phyloP scores from a whole-genome alignment of 1,140 invertebrate species.

The Tetramorium alpestre region DNA sequence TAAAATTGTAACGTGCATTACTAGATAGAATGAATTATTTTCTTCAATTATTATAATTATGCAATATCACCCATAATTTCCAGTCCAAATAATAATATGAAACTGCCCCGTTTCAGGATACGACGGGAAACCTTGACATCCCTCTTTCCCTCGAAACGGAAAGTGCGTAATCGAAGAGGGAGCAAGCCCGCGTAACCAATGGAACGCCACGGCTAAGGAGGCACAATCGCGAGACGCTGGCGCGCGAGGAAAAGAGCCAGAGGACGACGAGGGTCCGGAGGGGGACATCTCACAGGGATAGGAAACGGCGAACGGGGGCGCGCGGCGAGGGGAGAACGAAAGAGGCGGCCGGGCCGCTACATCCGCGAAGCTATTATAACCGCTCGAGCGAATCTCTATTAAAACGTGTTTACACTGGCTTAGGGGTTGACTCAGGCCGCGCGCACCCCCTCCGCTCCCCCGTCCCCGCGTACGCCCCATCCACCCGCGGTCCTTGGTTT shows the following conservation, averaged over 20 bases:
- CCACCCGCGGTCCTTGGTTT: conserved; percentile 76
- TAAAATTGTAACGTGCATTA: background rate
- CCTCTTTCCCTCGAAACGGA: background rate
- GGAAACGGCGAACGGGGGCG: background rate
- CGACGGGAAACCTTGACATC: conserved; percentile 1
- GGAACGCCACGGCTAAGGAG: conserved; percentile 25
- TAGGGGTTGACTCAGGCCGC: conserved; percentile 85
- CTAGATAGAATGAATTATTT: background rate
- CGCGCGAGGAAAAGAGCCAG: conserved; percentile 64
- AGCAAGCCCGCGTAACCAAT: conserved; percentile 17
- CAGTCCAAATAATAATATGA: background rate
- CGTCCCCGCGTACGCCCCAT: background rate
- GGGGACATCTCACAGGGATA: conserved; percentile 7
- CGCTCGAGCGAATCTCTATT: conserved; percentile 87
- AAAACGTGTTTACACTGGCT: conserved; percentile 87
- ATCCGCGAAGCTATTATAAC: conserved; percentile 86
- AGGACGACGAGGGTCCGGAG: conserved; percentile 61
- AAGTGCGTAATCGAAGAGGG: conserved; percentile 35
- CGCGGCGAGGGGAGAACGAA: conserved; percentile 49
- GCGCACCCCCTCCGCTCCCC: background rate
- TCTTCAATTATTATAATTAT: background rate
- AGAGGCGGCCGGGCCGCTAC: conserved; percentile 80
- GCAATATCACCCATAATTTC: background rate
- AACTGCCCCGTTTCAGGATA: conserved; percentile 23
- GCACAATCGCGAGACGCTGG: conserved; percentile 63